Base-by-base conservation (phyloP, 2,113 vertebrate genomes). In the Gallinago jamesoni region DNA sequence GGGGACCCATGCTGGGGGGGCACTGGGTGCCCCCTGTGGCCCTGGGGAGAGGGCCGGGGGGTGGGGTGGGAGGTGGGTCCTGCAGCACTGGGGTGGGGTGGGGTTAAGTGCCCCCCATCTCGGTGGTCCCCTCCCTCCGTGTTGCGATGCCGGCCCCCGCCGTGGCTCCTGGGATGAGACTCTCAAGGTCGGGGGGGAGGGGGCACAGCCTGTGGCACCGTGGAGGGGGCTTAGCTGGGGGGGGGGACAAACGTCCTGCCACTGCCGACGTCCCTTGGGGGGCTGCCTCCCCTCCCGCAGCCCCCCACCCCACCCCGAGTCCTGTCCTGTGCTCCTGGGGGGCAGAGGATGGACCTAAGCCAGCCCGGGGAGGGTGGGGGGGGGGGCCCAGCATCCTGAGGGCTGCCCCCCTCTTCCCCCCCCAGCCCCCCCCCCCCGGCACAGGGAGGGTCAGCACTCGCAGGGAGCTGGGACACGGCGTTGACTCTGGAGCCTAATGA, bases 391-490 rank as follows among this genome's bases (percentile, higher is more conserved):
- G 75, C 7, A 2, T 8, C 47, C 64, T 41, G 41, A 5, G 41
- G 10, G 37, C 37, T 39, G 37, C 37, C 37, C 37, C 37, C 37
- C 37, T 39, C 37, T 9, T 9, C 37, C 37, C 37, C 37, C 37
- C 37, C 37, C 37, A 39, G 9, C 10, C 37, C 37, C 37, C 37
- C 8, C 3, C 39, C 48, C 53, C 30, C 2, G 1, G 18, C 14
- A 8, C n/a, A 4, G 39, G 19, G 10, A 3, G 63, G 47, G 63
- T 19, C 59, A 37, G 74, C 67, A 55, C 23, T 12, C 5, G 27
- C 43, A 11, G 64, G 13, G 31, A 28, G 27, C 30, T 53, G 0
- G 27, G 50, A 14, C 1, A 0, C 0, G 19, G 21, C 9, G 68
- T 27, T 74, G 19, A 33, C 27, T 74, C 83, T 19, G 76, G 80